Percentiles rank a stretch among this genome's conserved stretches.
Conservation (phyloP, 2,113 vertebrate species). For the Mellivora capensis region DNA sequence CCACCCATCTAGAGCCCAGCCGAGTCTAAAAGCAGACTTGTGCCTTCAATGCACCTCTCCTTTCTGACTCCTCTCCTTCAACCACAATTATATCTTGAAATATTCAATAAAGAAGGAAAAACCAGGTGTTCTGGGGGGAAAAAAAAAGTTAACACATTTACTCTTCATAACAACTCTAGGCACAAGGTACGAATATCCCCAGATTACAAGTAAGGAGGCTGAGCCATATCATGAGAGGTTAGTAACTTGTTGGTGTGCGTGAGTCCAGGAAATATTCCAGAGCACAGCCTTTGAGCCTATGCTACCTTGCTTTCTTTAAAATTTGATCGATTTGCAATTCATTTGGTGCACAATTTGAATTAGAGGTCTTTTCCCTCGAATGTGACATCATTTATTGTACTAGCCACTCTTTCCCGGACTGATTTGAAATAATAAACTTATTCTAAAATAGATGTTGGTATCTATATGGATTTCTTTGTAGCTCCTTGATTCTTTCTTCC, state of each 20-base stretch:
- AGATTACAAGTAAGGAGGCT: not conserved
- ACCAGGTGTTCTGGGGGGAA: constrained; percentile 34
- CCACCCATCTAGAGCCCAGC: not conserved
- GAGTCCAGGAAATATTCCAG: not conserved
- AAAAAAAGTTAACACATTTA: not conserved
- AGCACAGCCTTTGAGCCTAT: not conserved
- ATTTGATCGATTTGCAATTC: not conserved
- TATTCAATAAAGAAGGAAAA: constrained; percentile 68
- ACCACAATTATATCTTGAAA: constrained; percentile 38
- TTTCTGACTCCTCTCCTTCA: constrained; percentile 48
- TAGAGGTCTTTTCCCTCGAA: not conserved
- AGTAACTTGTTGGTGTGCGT: not conserved
- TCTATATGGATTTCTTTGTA: not conserved
- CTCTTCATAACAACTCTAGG: not conserved
- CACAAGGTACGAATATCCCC: not conserved
- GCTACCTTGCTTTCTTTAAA: not conserved
- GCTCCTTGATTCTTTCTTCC: not conserved
- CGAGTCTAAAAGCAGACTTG: not conserved
- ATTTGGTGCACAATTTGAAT: not conserved
- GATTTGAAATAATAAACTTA: not conserved
- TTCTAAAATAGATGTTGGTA: not conserved
- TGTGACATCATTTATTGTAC: not conserved
- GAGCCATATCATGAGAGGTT: not conserved
- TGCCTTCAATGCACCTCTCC: constrained; percentile 42
- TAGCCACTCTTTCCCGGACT: not conserved